phyloP scores from a whole-genome alignment of 2,797 vertebrate species.

The Hafferia zeledoni region DNA sequence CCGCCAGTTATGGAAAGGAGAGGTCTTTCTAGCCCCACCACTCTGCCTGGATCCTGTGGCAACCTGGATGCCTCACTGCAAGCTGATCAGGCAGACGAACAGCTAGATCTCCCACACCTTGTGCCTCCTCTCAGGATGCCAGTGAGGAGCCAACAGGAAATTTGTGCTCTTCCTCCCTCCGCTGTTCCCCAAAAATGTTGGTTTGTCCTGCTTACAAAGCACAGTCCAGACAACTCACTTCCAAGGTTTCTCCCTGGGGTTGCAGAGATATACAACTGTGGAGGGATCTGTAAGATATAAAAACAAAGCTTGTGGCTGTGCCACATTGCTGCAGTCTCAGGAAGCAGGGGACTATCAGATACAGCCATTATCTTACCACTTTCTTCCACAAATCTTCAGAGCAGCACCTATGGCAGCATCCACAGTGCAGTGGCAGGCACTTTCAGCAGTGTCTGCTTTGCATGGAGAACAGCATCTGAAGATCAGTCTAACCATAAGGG shows the following conservation, averaged over 20 bases:
- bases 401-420: neutral
- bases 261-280: neutral
- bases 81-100: neutral
- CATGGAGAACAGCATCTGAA: neutral
- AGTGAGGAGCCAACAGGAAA: neutral
- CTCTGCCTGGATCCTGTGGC: neutral
- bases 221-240: neutral
- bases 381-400: neutral
- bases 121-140: neutral
- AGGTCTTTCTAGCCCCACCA: neutral
- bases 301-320: neutral
- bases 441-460: neutral
- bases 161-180: neutral
- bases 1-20: accelerated
- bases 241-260: neutral
- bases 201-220: neutral
- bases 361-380: neutral
- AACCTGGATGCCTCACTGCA: neutral
- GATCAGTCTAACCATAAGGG: neutral
- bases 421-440: neutral
- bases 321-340: neutral
- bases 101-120: neutral
- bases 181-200: accelerated
- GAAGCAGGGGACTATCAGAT: neutral
- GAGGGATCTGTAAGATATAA: neutral